A percentile compares a stretch with the other conserved stretches of the same genome.
Evolutionary conservation across 2,888 invertebrate species (phyloP).

Genomic region (Drosophila barbarae): DNA sequence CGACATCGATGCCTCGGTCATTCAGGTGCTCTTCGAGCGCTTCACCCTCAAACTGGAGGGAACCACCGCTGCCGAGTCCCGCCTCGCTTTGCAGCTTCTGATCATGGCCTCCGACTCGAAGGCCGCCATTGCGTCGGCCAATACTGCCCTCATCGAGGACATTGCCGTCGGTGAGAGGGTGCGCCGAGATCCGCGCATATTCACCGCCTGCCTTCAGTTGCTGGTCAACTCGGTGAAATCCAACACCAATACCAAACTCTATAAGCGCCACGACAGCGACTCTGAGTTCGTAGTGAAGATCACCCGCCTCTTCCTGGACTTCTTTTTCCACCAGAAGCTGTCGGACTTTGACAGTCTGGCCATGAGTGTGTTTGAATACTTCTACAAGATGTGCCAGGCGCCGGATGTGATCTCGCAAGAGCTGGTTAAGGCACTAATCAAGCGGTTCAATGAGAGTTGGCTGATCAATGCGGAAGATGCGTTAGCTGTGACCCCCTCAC

Average conservation of each 20-base stretch:
- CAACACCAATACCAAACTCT: slow-evolving; percentile 74
- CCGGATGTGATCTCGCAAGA: slow-evolving; percentile 82
- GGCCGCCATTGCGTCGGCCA: slow-evolving; percentile 83
- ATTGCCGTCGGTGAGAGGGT: slow-evolving; percentile 84
- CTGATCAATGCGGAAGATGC: slow-evolving; percentile 58
- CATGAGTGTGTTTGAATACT: slow-evolving; percentile 81
- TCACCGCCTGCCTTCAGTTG: slow-evolving; percentile 74
- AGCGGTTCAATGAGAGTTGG: slow-evolving; percentile 79
- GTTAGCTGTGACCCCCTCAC: not conserved
- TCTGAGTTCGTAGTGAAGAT: slow-evolving; percentile 71
- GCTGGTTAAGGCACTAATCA: slow-evolving; percentile 81
- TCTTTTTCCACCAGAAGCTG: slow-evolving; percentile 79
- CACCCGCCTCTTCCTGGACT: slow-evolving; percentile 80
- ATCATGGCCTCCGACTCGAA: slow-evolving; percentile 87
- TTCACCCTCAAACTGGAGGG: slow-evolving; percentile 87
- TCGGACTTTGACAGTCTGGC: slow-evolving; percentile 81
- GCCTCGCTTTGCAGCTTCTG: slow-evolving; percentile 87
- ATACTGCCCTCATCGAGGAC: slow-evolving; percentile 86
- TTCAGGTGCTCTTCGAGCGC: slow-evolving; percentile 90
- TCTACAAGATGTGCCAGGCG: slow-evolving; percentile 82
- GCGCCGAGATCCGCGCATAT: slow-evolving; percentile 76
- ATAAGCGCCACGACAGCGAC: slow-evolving; percentile 75
- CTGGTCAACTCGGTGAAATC: slow-evolving; percentile 76
- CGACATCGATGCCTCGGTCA: slow-evolving; percentile 81
- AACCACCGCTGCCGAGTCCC: slow-evolving; percentile 85